Evolutionary conservation across 1,140 invertebrate species (phyloP), one percentile per base, ranked within the genome.

Genomic region (Planococcus citri): DNA sequence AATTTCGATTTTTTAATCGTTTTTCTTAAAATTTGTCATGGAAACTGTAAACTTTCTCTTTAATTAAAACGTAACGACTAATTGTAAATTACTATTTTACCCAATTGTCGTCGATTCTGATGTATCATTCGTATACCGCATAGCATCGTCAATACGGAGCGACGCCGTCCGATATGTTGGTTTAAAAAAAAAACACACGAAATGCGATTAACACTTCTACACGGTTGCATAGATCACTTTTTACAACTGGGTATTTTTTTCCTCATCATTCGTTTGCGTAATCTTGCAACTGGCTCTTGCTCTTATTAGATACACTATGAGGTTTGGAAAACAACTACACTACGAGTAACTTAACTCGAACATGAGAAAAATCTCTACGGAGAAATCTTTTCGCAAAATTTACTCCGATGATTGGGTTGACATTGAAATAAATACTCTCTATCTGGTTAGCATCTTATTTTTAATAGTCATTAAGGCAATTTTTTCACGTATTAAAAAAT

Each of bases 1-100:
- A 51, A 51, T 51, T 51, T 51, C 41, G 41, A 51, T 51, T 51
- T 51, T 51, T 51, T 51, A 51, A 51, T 51, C 41, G 41, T 51
- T 51, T 33, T 51, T 51, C 41, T 6, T 17, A 14, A 51, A 51
- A 51, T 51, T 51, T 51, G 41, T 20, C 41, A 51, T 20, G 41
- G 29, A 33, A 33, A 33, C 6, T 14, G 33, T 8, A 51, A 2
- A 51, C 41, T 51, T 51, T 51, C 41, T 51, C 41, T 51, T 51
- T 51, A 51, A 51, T 51, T 51, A 51, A 51, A 51, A 51, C 2
- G 6, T n/a, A 14, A 51, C 41, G 41, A 51, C 41, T 51, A 51
- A 51, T 51, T 51, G 41, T 51, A 17, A 51, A 51, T 51, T 51
- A 51, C 41, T 51, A 51, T 17, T 17, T 37, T 51, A 51, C 6